Base-by-base conservation (phyloP, 2,888 invertebrate species). In the Phytoseiulus persimilis region DNA sequence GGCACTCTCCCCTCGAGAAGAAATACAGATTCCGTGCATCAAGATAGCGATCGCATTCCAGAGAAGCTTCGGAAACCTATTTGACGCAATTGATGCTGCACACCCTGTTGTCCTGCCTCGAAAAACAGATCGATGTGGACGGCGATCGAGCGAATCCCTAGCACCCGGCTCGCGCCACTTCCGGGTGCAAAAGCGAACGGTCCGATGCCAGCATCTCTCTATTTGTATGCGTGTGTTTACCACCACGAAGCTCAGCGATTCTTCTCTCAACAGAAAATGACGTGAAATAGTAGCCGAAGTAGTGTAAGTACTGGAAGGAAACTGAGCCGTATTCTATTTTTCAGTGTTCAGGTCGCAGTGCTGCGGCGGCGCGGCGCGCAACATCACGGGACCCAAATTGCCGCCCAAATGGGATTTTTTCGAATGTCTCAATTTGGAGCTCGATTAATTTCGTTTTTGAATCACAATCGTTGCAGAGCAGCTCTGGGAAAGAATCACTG, bases 221-320 rank as follows among this genome's bases (percentile, higher is more conserved):
- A 45, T 45, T 33, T n/a, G 87, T 87, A 87, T 87, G 87, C 87
- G 87, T 87, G 33, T 87, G 87, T 87, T 87, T 87, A 87, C 87
- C 28, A 65, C 65, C 65, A 87, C 32, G 45, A 87, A 39, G 87
- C 87, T 87, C 87, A 11, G 87, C 87, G 32, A 87, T 87, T 87
- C 87, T 33, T 87, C 33, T 33, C 87, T 87, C 87, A n/a, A 65
- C 65, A 65, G 65, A 87, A 87, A 45, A 87, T 87, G 87, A 87
- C 87, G 87, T 87, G 87, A 87, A 87, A 31, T 87, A 39, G 32
- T 87, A 32, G 87, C 87, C 87, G 87, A 14, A 87, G 39, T 18
- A 87, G 87, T 32, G 87, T 33, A 9, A 87, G 32, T 87, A 87
- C 33, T n/a, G 11, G 14, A 6, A 39, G 28, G 87, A 33, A 87